phyloP scores from a whole-genome alignment of 2,797 vertebrate species.

The Neosilurus hyrtlii region DNA sequence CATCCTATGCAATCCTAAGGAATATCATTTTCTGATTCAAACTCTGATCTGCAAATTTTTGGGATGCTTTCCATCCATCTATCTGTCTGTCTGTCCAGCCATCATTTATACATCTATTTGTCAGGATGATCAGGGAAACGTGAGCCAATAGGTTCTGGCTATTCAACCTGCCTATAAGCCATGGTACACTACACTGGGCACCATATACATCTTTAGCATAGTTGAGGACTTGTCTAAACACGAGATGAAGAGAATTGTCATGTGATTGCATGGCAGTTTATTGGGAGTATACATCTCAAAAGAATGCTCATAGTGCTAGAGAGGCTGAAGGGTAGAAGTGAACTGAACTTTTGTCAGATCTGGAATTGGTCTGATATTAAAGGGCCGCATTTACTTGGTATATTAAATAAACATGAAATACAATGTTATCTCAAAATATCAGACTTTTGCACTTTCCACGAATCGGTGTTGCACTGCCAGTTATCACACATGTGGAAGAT shows the following conservation, averaged over 20 bases:
- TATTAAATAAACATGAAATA: no score
- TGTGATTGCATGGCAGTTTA: not conserved
- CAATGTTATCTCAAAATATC: no score
- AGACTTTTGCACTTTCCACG: no score
- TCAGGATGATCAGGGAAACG: no score
- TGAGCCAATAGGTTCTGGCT: not conserved
- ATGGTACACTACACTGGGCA: not conserved
- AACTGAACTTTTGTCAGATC: not conserved
- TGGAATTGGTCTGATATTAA: not conserved
- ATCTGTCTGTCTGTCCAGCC: no score
- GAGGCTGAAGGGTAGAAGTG: not conserved
- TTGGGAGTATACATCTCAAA: not conserved
- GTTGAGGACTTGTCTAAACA: not conserved
- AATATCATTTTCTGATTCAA: constrained; percentile 11
- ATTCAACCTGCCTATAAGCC: not conserved
- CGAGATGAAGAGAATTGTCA: not conserved
- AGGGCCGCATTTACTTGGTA: no score
- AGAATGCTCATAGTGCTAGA: not conserved
- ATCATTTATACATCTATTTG: no score
- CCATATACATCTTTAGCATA: not conserved
- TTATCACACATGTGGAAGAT: no score
- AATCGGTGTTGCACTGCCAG: no score
- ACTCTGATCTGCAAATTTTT: not conserved
- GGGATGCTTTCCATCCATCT: no score
- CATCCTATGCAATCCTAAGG: constrained; percentile 70